Evolutionary conservation across 2,888 invertebrate genomes (phyloP).

Genomic region (Phengaris alcon): DNA sequence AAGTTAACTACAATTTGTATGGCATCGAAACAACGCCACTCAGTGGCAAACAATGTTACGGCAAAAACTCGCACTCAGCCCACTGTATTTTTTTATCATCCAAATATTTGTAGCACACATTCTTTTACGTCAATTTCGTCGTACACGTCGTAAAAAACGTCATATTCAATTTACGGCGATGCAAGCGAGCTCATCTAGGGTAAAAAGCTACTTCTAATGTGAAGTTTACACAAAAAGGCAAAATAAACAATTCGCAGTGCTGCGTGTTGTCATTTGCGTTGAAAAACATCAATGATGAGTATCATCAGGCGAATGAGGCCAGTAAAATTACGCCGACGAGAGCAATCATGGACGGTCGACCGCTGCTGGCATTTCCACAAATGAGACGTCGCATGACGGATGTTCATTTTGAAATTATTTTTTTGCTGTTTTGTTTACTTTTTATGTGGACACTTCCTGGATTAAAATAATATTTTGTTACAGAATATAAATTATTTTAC

Average conservation of each 20-base stretch:
- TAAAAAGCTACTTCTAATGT: constrained; percentile 28
- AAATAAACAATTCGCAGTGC: constrained; percentile 40
- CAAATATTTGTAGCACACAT: too few species aligned
- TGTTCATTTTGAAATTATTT: constrained; percentile 40
- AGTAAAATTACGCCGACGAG: constrained; percentile 48
- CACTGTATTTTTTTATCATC: too few species aligned
- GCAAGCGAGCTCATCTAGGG: neutral
- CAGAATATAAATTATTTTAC: neutral
- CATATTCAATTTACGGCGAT: neutral
- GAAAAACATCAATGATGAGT: constrained; percentile 43
- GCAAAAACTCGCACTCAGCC: too few species aligned
- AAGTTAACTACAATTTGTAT: too few species aligned
- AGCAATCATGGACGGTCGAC: constrained; percentile 49
- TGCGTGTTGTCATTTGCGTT: constrained; percentile 45
- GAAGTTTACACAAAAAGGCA: constrained; percentile 35
- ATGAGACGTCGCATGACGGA: constrained; percentile 49
- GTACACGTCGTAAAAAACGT: too few species aligned
- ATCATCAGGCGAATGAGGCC: constrained; percentile 45
- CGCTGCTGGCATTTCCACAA: constrained; percentile 51
- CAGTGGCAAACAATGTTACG: too few species aligned
- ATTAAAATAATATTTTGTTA: neutral
- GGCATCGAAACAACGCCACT: too few species aligned
- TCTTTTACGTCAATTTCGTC: too few species aligned
- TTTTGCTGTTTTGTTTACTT: neutral
- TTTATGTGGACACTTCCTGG: constrained; percentile 12